Evolutionary conservation across 2,113 vertebrate species (phyloP).

Genomic region (Oryzias curvinotus): DNA sequence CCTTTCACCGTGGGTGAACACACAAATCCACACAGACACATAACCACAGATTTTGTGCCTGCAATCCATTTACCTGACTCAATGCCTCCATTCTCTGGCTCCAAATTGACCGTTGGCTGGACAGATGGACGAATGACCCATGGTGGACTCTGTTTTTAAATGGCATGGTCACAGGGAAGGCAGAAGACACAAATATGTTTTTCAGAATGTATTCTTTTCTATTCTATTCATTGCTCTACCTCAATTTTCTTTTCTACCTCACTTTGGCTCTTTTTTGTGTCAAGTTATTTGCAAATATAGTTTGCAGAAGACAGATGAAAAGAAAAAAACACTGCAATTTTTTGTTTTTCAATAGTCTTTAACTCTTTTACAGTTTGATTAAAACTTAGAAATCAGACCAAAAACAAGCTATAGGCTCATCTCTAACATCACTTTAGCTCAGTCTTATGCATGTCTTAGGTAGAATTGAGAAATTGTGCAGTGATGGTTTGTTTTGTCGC

Average conservation of each 20-base stretch:
- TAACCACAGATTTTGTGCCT: conserved; percentile 47
- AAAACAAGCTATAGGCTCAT: too few species aligned
- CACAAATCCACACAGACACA: conserved; percentile 20
- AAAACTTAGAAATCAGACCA: too few species aligned
- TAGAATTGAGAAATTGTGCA: too few species aligned
- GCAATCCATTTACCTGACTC: conserved; percentile 71
- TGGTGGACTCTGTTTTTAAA: conserved; percentile 38
- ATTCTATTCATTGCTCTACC: conserved; percentile 10
- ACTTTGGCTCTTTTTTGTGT: background rate
- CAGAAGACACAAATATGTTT: conserved; percentile 31
- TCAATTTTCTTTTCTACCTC: conserved; percentile 5
- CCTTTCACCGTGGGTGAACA: conserved; percentile 54
- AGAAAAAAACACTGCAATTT: too few species aligned
- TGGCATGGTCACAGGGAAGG: conserved; percentile 14
- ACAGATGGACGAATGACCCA: conserved; percentile 67
- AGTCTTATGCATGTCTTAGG: too few species aligned
- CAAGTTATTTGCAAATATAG: background rate
- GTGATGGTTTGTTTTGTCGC: too few species aligned
- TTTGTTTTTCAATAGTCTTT: too few species aligned
- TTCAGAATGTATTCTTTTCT: conserved; percentile 13
- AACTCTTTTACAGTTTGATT: too few species aligned
- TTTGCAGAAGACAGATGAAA: background rate
- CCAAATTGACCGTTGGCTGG: conserved; percentile 69
- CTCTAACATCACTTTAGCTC: too few species aligned
- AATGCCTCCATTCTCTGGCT: conserved; percentile 69